These are phyloP conservation scores for Telmatherina bonti DNA, from an alignment of 2,797 vertebrate species.

Conservation along the genomic window DNA sequence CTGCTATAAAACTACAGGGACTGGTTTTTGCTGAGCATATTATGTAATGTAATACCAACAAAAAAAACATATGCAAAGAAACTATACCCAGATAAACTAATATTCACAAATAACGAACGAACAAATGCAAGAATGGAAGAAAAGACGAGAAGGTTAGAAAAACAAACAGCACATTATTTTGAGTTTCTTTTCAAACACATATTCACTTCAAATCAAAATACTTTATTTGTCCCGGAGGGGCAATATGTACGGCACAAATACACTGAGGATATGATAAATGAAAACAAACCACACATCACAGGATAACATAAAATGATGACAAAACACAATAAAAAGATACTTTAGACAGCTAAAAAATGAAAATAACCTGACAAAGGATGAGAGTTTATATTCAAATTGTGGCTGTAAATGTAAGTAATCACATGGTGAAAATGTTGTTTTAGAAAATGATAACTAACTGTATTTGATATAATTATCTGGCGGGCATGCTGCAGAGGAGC, in stretches of 20 bases:
- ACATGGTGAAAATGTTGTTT: background rate
- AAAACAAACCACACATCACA: background rate
- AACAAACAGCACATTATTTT: slow-evolving; percentile 2
- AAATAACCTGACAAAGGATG: too few species aligned
- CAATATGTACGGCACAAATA: background rate
- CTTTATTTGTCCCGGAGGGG: background rate
- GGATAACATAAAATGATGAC: background rate
- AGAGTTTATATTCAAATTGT: too few species aligned
- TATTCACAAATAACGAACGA: slow-evolving; percentile 15
- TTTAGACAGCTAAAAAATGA: too few species aligned
- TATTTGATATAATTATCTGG: background rate
- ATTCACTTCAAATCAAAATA: background rate
- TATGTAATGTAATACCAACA: slow-evolving; percentile 18
- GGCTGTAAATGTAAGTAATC: background rate
- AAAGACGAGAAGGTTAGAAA: background rate
- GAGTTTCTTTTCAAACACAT: background rate
- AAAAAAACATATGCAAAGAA: background rate
- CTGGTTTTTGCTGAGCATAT: slow-evolving; percentile 2
- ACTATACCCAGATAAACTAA: slow-evolving; percentile 14
- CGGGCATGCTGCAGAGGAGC: background rate
- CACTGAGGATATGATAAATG: background rate
- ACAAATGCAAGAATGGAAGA: slow-evolving; percentile 5
- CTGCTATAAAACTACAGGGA: slow-evolving; percentile 4
- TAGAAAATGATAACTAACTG: background rate
- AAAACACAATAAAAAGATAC: too few species aligned